Evolutionary conservation across 1,140 invertebrate genomes (phyloP).

Genomic region (Druon quercuslanigerum): DNA sequence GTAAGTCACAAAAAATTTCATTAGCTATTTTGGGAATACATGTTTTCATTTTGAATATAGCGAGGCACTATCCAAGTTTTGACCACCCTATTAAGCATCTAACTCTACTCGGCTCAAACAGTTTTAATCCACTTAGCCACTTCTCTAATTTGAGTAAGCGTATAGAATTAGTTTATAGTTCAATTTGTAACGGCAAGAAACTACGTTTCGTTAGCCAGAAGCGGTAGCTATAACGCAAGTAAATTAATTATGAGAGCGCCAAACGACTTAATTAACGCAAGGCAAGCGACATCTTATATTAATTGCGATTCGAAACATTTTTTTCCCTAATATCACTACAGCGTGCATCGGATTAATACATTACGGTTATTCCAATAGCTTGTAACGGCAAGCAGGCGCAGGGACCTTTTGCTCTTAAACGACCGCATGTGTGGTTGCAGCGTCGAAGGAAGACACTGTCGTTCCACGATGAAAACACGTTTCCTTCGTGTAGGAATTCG

Average conservation of each 20-base stretch:
- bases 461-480: conserved; percentile 1
- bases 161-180: conserved; percentile 28
- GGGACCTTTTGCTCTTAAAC: conserved; percentile 9
- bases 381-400: conserved; percentile 25
- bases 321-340: neutral
- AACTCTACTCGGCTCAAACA: neutral
- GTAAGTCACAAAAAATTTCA: too few relatives aligned
- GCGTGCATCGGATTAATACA: neutral
- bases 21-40: too few relatives aligned
- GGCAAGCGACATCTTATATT: neutral
- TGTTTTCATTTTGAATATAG: too few relatives aligned
- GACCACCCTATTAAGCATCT: conserved; percentile 19
- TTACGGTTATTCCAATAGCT: conserved; percentile 21
- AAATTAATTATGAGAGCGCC: conserved; percentile 19
- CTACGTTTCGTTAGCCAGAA: conserved; percentile 22
- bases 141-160: conserved; percentile 21
- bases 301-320: conserved; percentile 4
- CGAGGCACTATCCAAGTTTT: neutral
- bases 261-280: conserved; percentile 18
- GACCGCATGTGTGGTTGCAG: conserved; percentile 7
- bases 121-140: conserved; percentile 28
- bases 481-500: conserved; percentile 1
- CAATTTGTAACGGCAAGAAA: conserved; percentile 13
- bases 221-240: conserved; percentile 4
- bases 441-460: neutral